phyloP scores from a whole-genome alignment of 2,888 invertebrate genomes.

The Leistus spinibarbis region DNA sequence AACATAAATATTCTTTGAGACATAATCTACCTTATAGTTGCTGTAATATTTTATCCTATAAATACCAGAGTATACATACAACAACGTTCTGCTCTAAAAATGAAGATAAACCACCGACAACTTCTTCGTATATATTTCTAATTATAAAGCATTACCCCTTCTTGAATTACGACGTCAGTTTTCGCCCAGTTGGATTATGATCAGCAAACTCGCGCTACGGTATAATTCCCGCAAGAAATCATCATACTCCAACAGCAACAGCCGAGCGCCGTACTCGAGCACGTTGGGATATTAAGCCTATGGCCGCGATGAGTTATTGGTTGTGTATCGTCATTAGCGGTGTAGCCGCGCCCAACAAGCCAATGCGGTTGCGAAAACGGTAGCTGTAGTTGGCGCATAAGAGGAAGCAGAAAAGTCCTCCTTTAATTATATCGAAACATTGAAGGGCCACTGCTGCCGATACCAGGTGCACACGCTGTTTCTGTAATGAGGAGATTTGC shows the following conservation, averaged over 20 bases:
- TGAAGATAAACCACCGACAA: neutral
- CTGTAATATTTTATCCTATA: neutral
- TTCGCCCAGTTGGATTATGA: neutral
- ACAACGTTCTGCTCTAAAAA: neutral
- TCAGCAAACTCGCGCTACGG: neutral
- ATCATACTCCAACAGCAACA: neutral
- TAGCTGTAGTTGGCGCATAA: neutral
- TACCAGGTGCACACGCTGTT: conserved; percentile 12
- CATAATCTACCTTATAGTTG: neutral
- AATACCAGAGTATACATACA: neutral
- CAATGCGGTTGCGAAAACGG: neutral
- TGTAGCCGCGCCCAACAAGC: conserved; percentile 4
- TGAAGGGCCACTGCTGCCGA: conserved; percentile 11
- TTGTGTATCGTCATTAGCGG: conserved; percentile 26
- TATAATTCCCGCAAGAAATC: conserved; percentile 21
- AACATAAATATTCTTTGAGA: neutral
- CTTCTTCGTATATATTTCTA: neutral
- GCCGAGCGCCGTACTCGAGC: neutral
- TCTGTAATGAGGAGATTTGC: conserved; percentile 17
- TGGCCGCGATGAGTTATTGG: conserved; percentile 27
- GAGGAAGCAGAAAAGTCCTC: conserved; percentile 3
- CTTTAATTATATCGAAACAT: conserved; percentile 24
- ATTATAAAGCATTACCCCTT: neutral
- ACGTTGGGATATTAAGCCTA: neutral
- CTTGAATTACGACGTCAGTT: neutral